phyloP scores from a whole-genome alignment of 2,113 vertebrate species.

The Myotis davidii region DNA sequence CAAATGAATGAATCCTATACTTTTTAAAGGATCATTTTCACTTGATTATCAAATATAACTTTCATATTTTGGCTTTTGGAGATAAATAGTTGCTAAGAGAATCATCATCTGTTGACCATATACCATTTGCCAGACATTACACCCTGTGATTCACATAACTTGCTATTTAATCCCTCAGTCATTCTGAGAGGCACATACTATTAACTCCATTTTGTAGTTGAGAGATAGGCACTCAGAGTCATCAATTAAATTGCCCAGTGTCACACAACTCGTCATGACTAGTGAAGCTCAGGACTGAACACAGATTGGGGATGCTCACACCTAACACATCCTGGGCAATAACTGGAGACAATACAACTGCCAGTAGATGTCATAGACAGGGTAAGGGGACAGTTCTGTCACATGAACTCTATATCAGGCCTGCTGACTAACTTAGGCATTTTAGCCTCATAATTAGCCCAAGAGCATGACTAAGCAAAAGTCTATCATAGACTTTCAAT shows the following conservation, averaged over 20 bases:
- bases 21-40: not conserved
- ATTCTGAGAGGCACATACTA: not conserved
- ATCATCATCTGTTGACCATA: too few relatives aligned
- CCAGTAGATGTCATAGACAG: fast-evolving
- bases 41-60: not conserved
- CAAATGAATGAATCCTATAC: not conserved
- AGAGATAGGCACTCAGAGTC: not conserved
- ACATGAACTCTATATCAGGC: fast-evolving
- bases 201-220: not conserved
- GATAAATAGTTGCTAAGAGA: not conserved
- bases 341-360: fast-evolving
- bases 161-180: too few relatives aligned
- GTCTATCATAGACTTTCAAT: too few relatives aligned
- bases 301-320: fast-evolving
- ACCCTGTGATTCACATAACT: too few relatives aligned
- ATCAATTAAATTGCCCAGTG: fast-evolving
- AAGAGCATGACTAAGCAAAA: not conserved
- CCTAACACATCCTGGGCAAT: fast-evolving
- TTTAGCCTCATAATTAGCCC: not conserved
- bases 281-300: fast-evolving
- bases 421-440: fast-evolving
- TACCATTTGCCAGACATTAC: not conserved
- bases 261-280: fast-evolving
- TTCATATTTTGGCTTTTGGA: not conserved
- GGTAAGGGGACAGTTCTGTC: not conserved